phyloP scores from a whole-genome alignment of 2,888 invertebrate species.

The Torymus texanus region DNA sequence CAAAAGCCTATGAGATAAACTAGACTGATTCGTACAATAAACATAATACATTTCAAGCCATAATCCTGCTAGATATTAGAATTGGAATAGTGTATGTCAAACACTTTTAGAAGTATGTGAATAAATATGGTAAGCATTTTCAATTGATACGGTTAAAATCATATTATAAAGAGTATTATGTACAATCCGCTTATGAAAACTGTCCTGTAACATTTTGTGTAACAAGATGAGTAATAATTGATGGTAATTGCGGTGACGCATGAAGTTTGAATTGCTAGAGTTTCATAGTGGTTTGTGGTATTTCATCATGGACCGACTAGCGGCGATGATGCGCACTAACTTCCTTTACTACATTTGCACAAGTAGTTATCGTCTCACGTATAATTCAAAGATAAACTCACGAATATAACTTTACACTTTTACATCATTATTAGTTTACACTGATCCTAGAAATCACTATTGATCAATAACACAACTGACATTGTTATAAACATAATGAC shows the following conservation, averaged over 20 bases:
- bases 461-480: too few relatives aligned
- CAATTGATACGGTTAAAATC: too few relatives aligned
- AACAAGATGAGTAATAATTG: too few relatives aligned
- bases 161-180: too few relatives aligned
- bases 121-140: too few relatives aligned
- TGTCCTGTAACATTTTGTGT: too few relatives aligned
- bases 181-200: too few relatives aligned
- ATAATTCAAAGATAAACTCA: constrained; percentile 11
- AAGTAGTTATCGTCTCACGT: constrained; percentile 8
- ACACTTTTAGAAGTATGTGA: too few relatives aligned
- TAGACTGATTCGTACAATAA: constrained; percentile 10
- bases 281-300: constrained; percentile 12
- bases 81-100: constrained; percentile 1
- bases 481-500: too few relatives aligned
- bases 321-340: background rate
- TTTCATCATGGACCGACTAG: background rate
- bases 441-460: too few relatives aligned
- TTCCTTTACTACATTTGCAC: background rate
- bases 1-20: constrained; percentile 20
- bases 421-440: background rate
- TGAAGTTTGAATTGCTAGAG: too few relatives aligned
- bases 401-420: background rate
- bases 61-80: constrained; percentile 5
- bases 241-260: too few relatives aligned
- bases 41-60: constrained; percentile 11